A percentile compares a stretch with the other conserved stretches of the same genome.
Evolutionary conservation across 2,888 invertebrate species (phyloP).

Genomic region (Pollenia angustigena): DNA sequence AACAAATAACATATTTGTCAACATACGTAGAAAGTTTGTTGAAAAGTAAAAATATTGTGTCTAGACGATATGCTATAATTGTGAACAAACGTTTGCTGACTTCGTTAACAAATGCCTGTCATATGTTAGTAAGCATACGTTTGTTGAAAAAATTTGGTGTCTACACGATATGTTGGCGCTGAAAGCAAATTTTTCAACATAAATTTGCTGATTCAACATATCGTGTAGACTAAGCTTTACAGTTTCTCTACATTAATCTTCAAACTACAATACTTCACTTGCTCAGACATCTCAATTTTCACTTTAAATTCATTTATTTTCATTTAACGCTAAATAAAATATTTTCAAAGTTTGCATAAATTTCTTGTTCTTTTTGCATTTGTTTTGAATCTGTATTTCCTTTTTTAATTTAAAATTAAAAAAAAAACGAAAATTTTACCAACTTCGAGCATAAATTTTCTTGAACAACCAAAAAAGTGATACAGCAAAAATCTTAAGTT

Average conservation of each 20-base stretch:
- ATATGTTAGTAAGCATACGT: too few species aligned
- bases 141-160: too few species aligned
- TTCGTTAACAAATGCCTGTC: too few species aligned
- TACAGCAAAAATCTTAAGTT: conserved; percentile 49
- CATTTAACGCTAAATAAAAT: conserved; percentile 71
- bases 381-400: neutral
- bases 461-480: conserved; percentile 45
- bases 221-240: too few species aligned
- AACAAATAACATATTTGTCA: too few species aligned
- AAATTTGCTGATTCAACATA: too few species aligned
- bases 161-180: too few species aligned
- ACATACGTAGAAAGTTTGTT: too few species aligned
- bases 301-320: conserved; percentile 68
- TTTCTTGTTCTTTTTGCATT: conserved; percentile 5
- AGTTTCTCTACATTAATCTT: conserved; percentile 16
- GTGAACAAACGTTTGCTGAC: too few species aligned
- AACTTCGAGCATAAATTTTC: conserved; percentile 52
- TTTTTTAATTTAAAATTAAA: neutral
- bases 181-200: too few species aligned
- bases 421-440: conserved; percentile 3
- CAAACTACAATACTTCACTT: conserved; percentile 20
- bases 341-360: conserved; percentile 61
- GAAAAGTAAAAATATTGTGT: too few species aligned
- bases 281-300: conserved; percentile 34
- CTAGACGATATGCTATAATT: too few species aligned